Base-by-base conservation (phyloP, 2,888 invertebrate genomes). In the Isotomurus palustris region DNA sequence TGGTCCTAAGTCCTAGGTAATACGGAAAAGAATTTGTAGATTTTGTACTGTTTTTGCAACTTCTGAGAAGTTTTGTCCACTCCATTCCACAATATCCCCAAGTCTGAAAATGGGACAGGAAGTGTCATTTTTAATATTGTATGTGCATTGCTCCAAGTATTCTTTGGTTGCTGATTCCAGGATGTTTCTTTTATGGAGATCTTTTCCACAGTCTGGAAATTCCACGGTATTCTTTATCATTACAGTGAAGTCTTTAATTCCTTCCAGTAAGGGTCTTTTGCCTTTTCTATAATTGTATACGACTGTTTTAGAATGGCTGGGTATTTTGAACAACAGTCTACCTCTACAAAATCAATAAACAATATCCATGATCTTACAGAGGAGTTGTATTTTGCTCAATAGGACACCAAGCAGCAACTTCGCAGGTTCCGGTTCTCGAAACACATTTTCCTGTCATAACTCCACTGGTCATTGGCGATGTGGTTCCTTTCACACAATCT, bases 391-490 rank as follows among this genome's bases (percentile, higher is more conserved):
- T 40, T 19, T 50, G n/a, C 68, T 79, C 79, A 19, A 76, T 73
- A 1, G 77, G 78, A 71, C 79, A 79, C 79, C 79, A 79, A 10
- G 77, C 77, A 17, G 60, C 49, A 35, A 75, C 67, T 65, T 74
- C 71, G 72, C 78, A 78, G 3, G 71, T 71, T 38, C 72, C 71
- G 1, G 62, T 49, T 1, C 60, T 51, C 19, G 55, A 59, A 41
- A 70, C 64, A 70, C 79, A 79, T 1, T 68, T 64, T 17, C 79
- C 79, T n/a, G 76, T 78, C 59, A 68, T 72, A 28, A 75, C 72
- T 58, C 78, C 75, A 69, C 74, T 73, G 38, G 73, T 74, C 29
- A 70, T 65, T 19, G 27, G 24, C 8, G 52, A 57, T 21, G 14
- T 40, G 6, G n/a, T 21, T 12, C 50, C 50, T 10, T 17, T 22